phyloP scores from a whole-genome alignment of 2,888 invertebrate species.

The Sminthurinus aureus region DNA sequence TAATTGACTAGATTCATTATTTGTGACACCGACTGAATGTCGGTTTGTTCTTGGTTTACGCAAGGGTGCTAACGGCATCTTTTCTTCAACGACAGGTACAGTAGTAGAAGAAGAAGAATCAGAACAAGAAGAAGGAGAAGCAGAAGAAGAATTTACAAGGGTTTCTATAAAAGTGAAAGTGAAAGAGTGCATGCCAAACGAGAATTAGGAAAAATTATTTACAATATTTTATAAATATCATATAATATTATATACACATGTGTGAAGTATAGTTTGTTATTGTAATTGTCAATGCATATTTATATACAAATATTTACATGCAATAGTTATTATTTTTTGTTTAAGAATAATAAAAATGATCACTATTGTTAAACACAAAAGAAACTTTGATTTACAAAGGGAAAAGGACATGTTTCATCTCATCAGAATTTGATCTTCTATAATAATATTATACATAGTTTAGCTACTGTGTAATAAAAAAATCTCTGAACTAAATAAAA shows the following conservation, averaged over 20 bases:
- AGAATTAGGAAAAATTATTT: conserved; percentile 1
- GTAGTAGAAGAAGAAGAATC: conserved; percentile 15
- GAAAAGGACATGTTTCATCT: no score
- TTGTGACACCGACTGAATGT: background rate
- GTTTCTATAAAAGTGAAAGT: conserved; percentile 2
- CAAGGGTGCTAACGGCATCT: conserved; percentile 16
- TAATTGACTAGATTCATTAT: background rate
- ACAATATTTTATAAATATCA: no score
- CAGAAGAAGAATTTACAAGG: conserved; percentile 24
- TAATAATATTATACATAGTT: no score
- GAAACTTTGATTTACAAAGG: no score
- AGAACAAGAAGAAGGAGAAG: conserved; percentile 7
- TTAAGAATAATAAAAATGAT: background rate
- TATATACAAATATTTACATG: conserved; percentile 12
- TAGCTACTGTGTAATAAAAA: no score
- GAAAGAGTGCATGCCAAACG: conserved; percentile 12
- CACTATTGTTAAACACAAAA: no score
- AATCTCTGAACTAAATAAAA: no score
- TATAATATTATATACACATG: conserved; percentile 6
- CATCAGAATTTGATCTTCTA: no score
- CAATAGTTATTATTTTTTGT: background rate
- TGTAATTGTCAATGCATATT: background rate
- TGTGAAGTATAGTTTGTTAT: background rate
- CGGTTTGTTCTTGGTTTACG: conserved; percentile 30
- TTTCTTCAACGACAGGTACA: background rate